Conservation (phyloP, 2,113 vertebrate species). For the Nasalis larvatus region DNA sequence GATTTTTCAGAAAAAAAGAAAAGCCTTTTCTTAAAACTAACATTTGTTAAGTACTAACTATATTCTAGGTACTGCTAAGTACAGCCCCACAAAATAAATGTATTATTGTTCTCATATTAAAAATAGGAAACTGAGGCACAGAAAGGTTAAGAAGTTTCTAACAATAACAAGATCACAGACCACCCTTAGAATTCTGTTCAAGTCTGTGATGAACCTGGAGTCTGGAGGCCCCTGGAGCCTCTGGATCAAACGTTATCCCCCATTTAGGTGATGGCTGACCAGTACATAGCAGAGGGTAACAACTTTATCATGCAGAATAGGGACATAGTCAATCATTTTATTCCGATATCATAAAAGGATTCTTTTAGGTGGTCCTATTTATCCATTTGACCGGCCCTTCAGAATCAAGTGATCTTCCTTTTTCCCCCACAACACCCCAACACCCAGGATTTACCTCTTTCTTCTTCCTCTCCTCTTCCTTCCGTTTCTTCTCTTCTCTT, state of each 20-base stretch:
- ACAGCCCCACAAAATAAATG: background rate
- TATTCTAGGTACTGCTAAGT: background rate
- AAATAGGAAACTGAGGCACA: background rate
- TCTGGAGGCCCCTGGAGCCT: no score
- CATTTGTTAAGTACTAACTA: background rate
- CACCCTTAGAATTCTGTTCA: background rate
- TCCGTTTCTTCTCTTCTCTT: constrained; percentile 98
- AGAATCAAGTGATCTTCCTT: background rate
- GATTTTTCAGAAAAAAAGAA: background rate
- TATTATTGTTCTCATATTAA: background rate
- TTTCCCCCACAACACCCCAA: fast-evolving
- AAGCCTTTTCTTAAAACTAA: background rate
- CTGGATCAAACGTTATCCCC: background rate
- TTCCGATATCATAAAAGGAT: background rate
- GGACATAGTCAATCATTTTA: background rate
- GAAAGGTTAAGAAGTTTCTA: background rate
- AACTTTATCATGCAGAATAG: background rate
- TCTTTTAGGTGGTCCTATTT: background rate
- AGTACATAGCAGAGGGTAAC: background rate
- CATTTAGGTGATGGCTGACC: no score
- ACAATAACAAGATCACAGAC: background rate
- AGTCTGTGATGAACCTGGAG: background rate
- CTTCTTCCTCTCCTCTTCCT: constrained; percentile 98
- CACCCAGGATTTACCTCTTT: constrained; percentile 91
- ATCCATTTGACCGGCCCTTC: background rate